A percentile compares a stretch with the other conserved stretches of the same genome.
Evolutionary conservation across 2,888 invertebrate species (phyloP).

Genomic region (Melikaiella ostensackeni): DNA sequence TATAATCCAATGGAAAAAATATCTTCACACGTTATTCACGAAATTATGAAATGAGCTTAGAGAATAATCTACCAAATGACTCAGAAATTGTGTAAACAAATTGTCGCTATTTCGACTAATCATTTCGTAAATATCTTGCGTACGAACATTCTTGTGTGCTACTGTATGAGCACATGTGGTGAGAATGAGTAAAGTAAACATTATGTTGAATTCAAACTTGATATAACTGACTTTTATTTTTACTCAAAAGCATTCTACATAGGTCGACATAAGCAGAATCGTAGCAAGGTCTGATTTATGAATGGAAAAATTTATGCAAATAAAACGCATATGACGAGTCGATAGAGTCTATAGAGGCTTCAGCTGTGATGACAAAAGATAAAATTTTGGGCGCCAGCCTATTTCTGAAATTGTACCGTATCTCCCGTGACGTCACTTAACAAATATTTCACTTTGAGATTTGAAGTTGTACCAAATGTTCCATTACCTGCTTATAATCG

Average conservation of each 20-base stretch:
- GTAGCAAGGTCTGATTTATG: constrained; percentile 18
- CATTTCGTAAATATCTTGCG: neutral
- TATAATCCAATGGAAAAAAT: too few relatives aligned
- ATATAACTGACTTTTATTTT: neutral
- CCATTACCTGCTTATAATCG: neutral
- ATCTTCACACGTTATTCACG: too few relatives aligned
- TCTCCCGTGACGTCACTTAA: neutral
- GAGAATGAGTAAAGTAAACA: constrained; percentile 9
- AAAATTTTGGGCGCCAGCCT: neutral
- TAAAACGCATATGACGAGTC: neutral
- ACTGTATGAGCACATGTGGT: neutral
- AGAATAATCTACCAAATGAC: too few relatives aligned
- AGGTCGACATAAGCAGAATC: neutral
- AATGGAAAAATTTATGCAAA: constrained; percentile 19
- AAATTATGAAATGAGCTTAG: too few relatives aligned
- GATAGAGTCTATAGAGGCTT: neutral
- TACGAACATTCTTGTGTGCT: neutral
- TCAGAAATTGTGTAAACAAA: neutral
- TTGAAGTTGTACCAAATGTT: neutral
- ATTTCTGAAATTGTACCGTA: neutral
- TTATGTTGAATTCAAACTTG: neutral
- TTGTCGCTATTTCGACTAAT: neutral
- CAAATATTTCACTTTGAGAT: neutral
- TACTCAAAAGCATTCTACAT: neutral
- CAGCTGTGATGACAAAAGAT: neutral